Evolutionary conservation across 35 echinoderm and acorn worm species (phyloP), one percentile per base, ranked within the genome.

Genomic region (Apostichopus californicus): DNA sequence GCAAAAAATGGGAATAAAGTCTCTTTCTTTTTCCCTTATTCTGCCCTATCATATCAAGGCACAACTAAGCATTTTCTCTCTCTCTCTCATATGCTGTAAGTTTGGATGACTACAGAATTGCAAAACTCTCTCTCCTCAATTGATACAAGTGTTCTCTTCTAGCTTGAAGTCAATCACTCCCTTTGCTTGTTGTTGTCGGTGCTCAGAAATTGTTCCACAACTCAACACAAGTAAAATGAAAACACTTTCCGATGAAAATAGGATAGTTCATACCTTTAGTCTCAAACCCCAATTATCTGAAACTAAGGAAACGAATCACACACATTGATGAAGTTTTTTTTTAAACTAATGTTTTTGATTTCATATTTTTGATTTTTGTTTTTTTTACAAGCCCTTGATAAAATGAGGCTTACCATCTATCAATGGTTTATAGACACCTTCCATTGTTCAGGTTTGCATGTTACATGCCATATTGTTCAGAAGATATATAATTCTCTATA

Each of bases 301-400:
- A 68, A 75, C 81, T 58, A 85, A n/a, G 57, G 81, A 85, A 59
- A 22, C 55, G 56, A 85, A 85, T 85, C 81, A 85, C 90, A 80
- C 90, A 91, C 78, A 91, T 91, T 78, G 57, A 92, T 81, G 59
- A 52, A 63, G 55, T 78, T 56, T 92, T 60, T 92, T 92, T 77
- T 81, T 60, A 17, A 70, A 46, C 54, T 15, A 7, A 90, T 56
- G 14, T 77, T 90, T 77, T 77, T 53, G 20, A 90, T 77, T 78
- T 90, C 56, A 65, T 52, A 58, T 88, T 88, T 57, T 86, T 66
- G 14, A 25, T 46, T 3, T 46, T 68, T 57, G 53, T 88, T 34
- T 71, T 34, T 71, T 65, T 88, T 68, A 88, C 20, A 46, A 88
- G 86, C 86, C 34, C 26, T 66, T 28, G 24, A 77, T 90, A 63